These are phyloP conservation scores for Xiphophorus maculatus DNA, from an alignment of 2,113 vertebrate genomes.

Conservation along the genomic window DNA sequence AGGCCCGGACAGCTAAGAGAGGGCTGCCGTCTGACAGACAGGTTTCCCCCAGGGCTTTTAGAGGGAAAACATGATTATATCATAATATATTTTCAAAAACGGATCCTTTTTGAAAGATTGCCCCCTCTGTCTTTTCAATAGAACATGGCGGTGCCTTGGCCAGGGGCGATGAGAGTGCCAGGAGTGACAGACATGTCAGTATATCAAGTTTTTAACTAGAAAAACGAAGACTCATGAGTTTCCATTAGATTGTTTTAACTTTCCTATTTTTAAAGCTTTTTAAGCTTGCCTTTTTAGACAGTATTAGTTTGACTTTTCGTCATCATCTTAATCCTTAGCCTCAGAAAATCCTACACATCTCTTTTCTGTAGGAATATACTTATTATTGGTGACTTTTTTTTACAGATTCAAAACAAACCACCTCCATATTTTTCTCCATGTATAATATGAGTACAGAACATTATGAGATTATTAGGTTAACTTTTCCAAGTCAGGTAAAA, in stretches of 20 bases:
- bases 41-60: constrained; percentile 74
- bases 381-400: too few species aligned
- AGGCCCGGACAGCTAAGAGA: constrained; percentile 66
- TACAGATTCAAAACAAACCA: too few species aligned
- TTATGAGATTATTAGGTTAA: too few species aligned
- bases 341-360: too few species aligned
- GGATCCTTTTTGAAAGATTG: constrained; percentile 81
- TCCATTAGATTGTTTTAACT: background rate
- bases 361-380: too few species aligned
- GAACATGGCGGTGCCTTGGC: constrained; percentile 74
- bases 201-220: constrained; percentile 64
- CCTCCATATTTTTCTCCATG: too few species aligned
- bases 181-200: constrained; percentile 71
- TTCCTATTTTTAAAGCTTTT: background rate
- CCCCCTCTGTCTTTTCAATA: constrained; percentile 74
- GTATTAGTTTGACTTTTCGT: background rate
- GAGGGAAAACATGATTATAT: constrained; percentile 83
- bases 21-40: constrained; percentile 77
- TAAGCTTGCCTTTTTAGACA: background rate
- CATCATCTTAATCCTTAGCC: too few species aligned
- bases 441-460: too few species aligned
- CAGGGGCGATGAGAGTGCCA: constrained; percentile 63
- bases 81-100: constrained; percentile 83
- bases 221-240: background rate
- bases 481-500: too few species aligned